Evolutionary conservation across 2,797 vertebrate species (phyloP).

Genomic region (Cirrhinus mrigala): DNA sequence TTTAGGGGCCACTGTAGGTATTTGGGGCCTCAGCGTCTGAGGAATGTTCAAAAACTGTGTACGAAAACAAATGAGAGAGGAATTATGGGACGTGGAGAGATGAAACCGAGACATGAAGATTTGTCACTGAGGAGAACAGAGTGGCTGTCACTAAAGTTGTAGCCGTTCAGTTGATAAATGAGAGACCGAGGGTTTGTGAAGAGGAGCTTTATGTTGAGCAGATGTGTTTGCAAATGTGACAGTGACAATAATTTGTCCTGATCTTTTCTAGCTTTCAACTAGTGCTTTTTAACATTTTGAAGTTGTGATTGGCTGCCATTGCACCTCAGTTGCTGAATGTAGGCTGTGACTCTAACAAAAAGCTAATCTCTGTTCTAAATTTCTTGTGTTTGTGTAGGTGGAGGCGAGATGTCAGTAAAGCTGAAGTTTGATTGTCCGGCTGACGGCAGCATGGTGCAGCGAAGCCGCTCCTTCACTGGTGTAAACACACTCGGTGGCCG

Average conservation of each 20-base stretch:
- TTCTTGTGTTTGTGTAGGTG: slow-evolving; percentile 52
- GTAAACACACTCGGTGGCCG: slow-evolving; percentile 85
- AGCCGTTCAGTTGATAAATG: neutral
- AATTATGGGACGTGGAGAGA: slow-evolving; percentile 30
- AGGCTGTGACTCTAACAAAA: neutral
- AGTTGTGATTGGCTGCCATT: neutral
- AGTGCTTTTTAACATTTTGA: neutral
- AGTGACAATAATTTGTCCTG: neutral
- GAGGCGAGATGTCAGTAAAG: slow-evolving; percentile 89
- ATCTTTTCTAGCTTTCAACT: neutral
- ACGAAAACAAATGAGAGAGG: neutral
- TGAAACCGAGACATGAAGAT: slow-evolving; percentile 18
- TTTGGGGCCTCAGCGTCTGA: slow-evolving; percentile 13
- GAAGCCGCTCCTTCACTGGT: slow-evolving; percentile 93
- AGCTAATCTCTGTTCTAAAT: slow-evolving; percentile 4
- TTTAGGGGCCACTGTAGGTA: slow-evolving; percentile 5
- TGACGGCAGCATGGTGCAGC: slow-evolving; percentile 81
- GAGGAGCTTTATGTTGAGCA: neutral
- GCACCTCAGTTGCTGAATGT: neutral
- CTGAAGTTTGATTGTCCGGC: slow-evolving; percentile 87
- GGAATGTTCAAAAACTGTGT: slow-evolving; percentile 17
- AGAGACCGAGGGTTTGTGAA: neutral
- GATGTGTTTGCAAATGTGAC: slow-evolving; percentile 41
- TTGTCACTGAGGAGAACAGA: neutral
- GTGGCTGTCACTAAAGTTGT: neutral